Evolutionary conservation across 2,797 vertebrate species (phyloP), one percentile per base, ranked within the genome.

Genomic region (Lepilemur ruficaudatus): DNA sequence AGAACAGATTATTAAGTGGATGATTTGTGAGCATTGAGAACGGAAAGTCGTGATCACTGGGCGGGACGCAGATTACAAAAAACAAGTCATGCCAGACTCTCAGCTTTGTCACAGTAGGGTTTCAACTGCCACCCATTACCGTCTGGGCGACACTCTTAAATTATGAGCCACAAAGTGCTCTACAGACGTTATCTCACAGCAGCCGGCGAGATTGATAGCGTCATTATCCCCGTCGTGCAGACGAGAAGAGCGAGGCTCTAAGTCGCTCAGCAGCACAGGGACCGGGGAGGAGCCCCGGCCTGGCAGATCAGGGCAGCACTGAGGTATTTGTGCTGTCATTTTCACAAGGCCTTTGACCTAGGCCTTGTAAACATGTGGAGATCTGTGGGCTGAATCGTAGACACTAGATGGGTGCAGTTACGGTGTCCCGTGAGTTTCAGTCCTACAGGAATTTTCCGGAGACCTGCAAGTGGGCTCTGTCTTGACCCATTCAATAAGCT

Each of bases 231-330:
- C 35, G 2, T 4, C 9, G 7, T 28, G 4, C 4, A 35, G 63
- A 28, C 30, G 0, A 22, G 30, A 4, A 41, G 11, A 22, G 14
- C 1, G 7, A 65, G 76, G 11, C 82, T 55, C 5, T 65, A 30
- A 2, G 2, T 2, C 0, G 1, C 30, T 65, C n/a, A 13, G 15
- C 25, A 41, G 15, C 1, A 1, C 1, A 1, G 28, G 0, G 18
- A 17, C 1, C 22, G 28, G 38, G 55, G 50, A 46, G 50, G 67
- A 15, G 10, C 35, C 30, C 30, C 23, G 46, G 41, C 32, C 41
- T 25, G 1, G 7, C 9, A 72, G 32, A 25, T 8, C 6, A 46
- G 70, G n/a, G 20, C 15, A 35, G 12, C 7, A 30, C 46, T 11
- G 30, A n/a, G 30, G 23, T 38, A 35, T 28, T n/a, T 35, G 17